phyloP scores from a whole-genome alignment of 2,113 vertebrate species.

The Triplophysa dalaica region DNA sequence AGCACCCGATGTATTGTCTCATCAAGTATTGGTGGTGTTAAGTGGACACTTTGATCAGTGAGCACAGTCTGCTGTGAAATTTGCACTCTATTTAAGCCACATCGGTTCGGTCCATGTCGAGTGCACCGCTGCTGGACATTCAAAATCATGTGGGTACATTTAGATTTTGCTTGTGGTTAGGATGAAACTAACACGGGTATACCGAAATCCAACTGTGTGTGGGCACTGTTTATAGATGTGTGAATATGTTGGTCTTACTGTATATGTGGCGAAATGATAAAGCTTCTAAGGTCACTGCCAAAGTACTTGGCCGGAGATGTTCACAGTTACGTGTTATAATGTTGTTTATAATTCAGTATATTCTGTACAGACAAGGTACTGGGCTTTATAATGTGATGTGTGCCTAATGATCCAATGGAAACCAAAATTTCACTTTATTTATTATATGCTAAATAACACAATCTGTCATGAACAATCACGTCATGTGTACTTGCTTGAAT shows the following conservation, averaged over 20 bases:
- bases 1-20: not conserved
- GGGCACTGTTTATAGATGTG: not conserved
- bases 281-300: not conserved
- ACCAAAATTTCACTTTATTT: not conserved
- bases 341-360: slow-evolving; percentile 3
- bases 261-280: not conserved
- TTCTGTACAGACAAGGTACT: slow-evolving; percentile 2
- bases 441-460: slow-evolving; percentile 6
- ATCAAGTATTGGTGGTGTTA: not conserved
- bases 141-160: not conserved
- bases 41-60: not conserved
- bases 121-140: not conserved
- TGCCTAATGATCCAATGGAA: slow-evolving; percentile 18
- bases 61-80: slow-evolving; percentile 11
- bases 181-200: slow-evolving; percentile 2
- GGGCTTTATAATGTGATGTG: slow-evolving; percentile 5
- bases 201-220: not conserved
- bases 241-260: not conserved
- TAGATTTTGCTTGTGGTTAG: not conserved
- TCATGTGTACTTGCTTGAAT: slow-evolving; percentile 19
- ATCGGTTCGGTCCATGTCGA: not conserved
- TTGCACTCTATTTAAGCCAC: not conserved
- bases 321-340: not conserved
- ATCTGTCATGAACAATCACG: slow-evolving; percentile 11
- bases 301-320: not conserved